phyloP scores from a whole-genome alignment of 2,113 vertebrate genomes.

The Melozone crissalis region DNA sequence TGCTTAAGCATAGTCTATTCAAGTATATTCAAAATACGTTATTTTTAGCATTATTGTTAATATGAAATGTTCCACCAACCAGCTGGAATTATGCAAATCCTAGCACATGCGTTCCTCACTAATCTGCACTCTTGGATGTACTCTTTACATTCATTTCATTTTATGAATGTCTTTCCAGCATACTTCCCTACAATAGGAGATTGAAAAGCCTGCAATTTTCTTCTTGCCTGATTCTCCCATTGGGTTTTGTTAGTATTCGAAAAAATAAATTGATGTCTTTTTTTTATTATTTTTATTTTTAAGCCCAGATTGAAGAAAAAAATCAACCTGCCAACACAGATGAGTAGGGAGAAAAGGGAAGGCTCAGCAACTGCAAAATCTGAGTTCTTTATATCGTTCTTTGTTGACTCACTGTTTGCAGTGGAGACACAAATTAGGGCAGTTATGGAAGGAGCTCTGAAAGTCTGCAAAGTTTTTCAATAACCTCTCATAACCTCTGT shows the following conservation, averaged over 20 bases:
- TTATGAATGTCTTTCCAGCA: constrained; percentile 65
- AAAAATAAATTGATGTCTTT: constrained; percentile 41
- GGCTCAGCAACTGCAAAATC: not conserved
- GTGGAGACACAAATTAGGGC: not conserved
- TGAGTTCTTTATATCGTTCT: not conserved
- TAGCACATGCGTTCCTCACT: constrained; percentile 42
- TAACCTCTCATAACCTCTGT: not conserved
- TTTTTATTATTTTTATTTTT: not conserved
- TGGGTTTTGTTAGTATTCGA: constrained; percentile 30
- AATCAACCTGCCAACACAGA: constrained; percentile 22
- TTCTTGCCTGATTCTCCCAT: constrained; percentile 54
- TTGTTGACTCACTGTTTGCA: not conserved
- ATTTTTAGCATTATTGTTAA: constrained; percentile 71
- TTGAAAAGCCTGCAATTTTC: constrained; percentile 66
- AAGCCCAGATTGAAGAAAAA: not conserved
- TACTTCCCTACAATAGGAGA: constrained; percentile 51
- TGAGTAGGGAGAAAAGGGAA: not conserved
- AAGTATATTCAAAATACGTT: constrained; percentile 61
- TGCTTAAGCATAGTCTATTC: constrained; percentile 53
- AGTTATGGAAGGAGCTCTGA: not conserved
- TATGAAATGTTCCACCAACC: constrained; percentile 53
- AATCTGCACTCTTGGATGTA: constrained; percentile 60
- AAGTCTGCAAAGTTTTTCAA: not conserved
- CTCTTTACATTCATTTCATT: constrained; percentile 62
- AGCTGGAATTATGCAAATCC: constrained; percentile 68